These are phyloP conservation scores for Alethe castanea DNA, from an alignment of 2,113 vertebrate species.

Conservation along the genomic window DNA sequence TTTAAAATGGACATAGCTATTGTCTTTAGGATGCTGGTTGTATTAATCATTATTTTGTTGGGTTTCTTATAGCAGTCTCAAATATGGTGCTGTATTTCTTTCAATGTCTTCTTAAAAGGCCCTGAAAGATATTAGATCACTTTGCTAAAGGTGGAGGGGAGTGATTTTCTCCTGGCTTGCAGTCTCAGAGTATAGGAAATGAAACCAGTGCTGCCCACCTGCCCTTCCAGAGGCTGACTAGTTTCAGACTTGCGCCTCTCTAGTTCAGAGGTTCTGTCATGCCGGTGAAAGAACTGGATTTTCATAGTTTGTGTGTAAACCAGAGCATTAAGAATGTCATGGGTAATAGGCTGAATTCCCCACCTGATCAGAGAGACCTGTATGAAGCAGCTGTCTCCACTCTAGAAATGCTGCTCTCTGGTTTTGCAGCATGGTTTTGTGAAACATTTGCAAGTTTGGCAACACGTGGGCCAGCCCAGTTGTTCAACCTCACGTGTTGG, in stretches of 20 bases:
- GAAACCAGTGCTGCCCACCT: neutral
- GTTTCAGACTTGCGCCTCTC: neutral
- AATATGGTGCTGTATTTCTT: neutral
- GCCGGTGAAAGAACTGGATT: neutral
- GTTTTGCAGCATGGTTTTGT: neutral
- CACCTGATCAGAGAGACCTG: neutral
- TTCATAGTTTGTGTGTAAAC: neutral
- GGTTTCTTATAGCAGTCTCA: neutral
- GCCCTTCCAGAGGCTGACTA: neutral
- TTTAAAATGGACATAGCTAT: neutral
- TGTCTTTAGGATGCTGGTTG: neutral
- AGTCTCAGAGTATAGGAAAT: neutral
- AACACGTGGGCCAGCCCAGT: rapidly evolving
- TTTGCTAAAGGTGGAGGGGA: neutral
- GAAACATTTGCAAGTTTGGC: neutral
- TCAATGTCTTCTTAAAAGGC: neutral
- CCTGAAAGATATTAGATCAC: neutral
- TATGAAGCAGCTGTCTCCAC: neutral
- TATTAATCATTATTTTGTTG: neutral
- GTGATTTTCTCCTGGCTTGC: neutral
- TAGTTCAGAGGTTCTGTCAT: neutral
- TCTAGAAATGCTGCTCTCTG: neutral
- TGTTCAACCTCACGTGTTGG: neutral
- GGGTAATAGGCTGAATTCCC: neutral
- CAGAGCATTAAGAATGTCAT: neutral